These are phyloP conservation scores for Orientallactaga bullata DNA, from an alignment of 2,113 vertebrate species.

Conservation along the genomic window DNA sequence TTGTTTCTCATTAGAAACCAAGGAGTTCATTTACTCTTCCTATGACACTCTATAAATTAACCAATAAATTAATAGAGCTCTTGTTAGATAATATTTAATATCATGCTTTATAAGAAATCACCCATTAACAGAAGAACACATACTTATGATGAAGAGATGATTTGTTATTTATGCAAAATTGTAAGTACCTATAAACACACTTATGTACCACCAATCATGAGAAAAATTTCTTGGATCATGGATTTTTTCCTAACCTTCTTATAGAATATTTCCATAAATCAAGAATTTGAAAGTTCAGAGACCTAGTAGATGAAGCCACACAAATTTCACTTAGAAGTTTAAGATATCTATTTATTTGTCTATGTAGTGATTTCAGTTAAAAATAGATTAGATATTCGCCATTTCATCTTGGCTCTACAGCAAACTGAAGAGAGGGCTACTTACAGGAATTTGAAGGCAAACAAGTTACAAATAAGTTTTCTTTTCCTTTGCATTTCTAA, in stretches of 20 bases:
- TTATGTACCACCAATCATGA: neutral
- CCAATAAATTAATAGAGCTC: neutral
- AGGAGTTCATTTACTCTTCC: neutral
- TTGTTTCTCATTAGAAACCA: neutral
- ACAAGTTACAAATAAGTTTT: neutral
- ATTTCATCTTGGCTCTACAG: neutral
- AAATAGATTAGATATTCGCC: neutral
- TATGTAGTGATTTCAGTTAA: neutral
- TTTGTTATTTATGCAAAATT: neutral
- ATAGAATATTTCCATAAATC: neutral
- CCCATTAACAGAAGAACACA: neutral
- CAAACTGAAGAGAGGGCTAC: neutral
- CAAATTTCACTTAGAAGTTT: neutral
- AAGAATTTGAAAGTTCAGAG: neutral
- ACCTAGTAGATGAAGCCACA: neutral
- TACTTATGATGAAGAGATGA: neutral
- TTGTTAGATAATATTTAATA: neutral
- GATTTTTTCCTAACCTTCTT: neutral
- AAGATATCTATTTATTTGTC: neutral
- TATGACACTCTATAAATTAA: neutral
- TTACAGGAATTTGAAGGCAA: neutral
- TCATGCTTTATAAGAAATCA: neutral
- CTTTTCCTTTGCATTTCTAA: neutral
- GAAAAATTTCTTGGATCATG: neutral
- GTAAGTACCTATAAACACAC: neutral